Evolutionary conservation across 1,140 invertebrate genomes (phyloP), one percentile per base, ranked within the genome.

Genomic region (Ericerus pela): DNA sequence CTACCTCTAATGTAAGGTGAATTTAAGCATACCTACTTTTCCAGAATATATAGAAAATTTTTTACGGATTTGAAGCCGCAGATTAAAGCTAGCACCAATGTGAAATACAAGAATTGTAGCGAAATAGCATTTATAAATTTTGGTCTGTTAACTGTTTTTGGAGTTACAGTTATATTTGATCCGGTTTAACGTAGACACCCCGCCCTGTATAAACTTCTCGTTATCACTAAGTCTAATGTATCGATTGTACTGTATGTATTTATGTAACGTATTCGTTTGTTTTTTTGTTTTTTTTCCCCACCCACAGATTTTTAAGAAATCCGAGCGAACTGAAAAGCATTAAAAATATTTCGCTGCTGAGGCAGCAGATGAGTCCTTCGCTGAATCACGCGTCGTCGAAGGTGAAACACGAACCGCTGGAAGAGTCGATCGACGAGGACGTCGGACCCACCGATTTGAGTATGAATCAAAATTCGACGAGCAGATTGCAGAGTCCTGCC

Each of bases 311-410:
- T 70, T 70, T 92, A 47, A 77, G 88, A 57, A 91, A 91, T 71
- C 88, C 88, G 28, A 85, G 84, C 28, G 88, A 92, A 71, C 68
- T 92, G 59, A 91, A 91, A 65, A 91, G 87, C 66, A 91, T 93
- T 47, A 93, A 93, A 69, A 91, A 91, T 67, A 92, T 92, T 61
- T 90, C 87, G 2, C 69, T 90, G 55, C 68, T 92, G 57, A 76
- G 88, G n/a, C 85, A 91, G 68, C 84, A 88, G 67, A 84, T 84
- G 79, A 51, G 18, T 11, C 51, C 53, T 6, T 58, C 55, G 12
- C 30, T 47, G 2, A 51, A 33, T 20, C 54, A 47, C 18, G 53
- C 58, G 11, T 53, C 51, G 8, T 51, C 56, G 29, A 30, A 33
- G 12, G 52, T 59, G 14, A 61, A 58, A 26, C 11, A 36, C 1